These are phyloP conservation scores for Rotaria sp. DNA, from an alignment of 2,888 invertebrate genomes.

Conservation along the genomic window DNA sequence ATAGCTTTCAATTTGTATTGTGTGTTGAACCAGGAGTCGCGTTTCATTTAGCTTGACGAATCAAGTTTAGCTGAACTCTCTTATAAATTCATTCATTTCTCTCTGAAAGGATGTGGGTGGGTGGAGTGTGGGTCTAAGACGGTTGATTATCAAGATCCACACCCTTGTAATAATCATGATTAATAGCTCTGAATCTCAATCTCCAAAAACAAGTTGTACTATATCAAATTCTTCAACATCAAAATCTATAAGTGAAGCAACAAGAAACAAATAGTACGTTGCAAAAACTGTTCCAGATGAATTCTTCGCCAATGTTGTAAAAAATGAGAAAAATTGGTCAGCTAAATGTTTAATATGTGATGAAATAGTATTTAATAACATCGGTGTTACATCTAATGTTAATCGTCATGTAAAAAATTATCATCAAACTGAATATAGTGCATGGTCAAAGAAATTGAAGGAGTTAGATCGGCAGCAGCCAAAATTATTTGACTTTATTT, in stretches of 20 bases:
- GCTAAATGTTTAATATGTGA: background rate
- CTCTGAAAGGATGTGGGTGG: background rate
- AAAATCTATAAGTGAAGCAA: background rate
- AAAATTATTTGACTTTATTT: background rate
- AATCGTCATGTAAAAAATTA: background rate
- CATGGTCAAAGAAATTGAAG: background rate
- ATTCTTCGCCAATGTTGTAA: background rate
- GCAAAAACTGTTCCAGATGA: background rate
- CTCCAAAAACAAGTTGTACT: too few species aligned
- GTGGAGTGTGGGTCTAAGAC: too few species aligned
- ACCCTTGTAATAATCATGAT: too few species aligned
- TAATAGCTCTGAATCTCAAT: too few species aligned
- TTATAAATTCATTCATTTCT: background rate
- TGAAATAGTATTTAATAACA: background rate
- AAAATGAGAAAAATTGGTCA: background rate
- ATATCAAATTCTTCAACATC: too few species aligned
- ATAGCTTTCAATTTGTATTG: background rate
- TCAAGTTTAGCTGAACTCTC: background rate
- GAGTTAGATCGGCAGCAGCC: background rate
- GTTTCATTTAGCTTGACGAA: background rate
- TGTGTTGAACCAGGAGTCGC: background rate
- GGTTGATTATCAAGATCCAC: too few species aligned
- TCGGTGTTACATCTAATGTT: background rate
- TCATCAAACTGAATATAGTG: background rate
- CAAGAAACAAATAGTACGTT: background rate